Conservation (phyloP, 2,888 invertebrate species). For the Pammene fasciana region DNA sequence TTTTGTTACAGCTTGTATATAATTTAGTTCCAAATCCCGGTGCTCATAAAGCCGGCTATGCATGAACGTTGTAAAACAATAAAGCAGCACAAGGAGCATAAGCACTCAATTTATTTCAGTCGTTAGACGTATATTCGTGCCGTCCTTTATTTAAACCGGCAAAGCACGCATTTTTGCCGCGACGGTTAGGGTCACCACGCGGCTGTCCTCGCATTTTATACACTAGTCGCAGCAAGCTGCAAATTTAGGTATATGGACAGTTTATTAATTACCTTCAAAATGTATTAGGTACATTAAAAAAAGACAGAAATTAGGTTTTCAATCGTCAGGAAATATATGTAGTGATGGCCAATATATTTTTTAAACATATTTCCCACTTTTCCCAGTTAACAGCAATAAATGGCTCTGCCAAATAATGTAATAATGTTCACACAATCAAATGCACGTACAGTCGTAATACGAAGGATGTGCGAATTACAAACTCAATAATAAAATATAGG, state of each 20-base stretch:
- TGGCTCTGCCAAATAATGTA: no score
- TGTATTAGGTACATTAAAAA: no score
- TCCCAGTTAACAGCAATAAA: no score
- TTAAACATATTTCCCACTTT: no score
- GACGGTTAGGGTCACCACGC: slow-evolving; percentile 23
- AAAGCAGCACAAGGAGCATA: slow-evolving; percentile 22
- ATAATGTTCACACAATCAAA: background rate
- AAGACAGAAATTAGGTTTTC: no score
- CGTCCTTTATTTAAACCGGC: slow-evolving; percentile 33
- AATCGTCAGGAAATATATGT: no score
- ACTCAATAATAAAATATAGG: slow-evolving; percentile 11
- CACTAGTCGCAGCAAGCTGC: background rate
- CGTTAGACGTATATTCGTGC: slow-evolving; percentile 34
- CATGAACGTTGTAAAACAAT: slow-evolving; percentile 19
- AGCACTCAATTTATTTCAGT: slow-evolving; percentile 37
- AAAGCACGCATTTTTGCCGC: slow-evolving; percentile 40
- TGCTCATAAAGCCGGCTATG: slow-evolving; percentile 4
- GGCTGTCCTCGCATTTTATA: background rate
- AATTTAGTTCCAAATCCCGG: background rate
- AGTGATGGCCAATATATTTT: no score
- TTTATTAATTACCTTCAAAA: no score
- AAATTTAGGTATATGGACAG: no score
- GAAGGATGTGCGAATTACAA: background rate
- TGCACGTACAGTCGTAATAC: background rate
- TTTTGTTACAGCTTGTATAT: background rate